These are phyloP conservation scores for Nautilus pompilius DNA, from an alignment of 1,140 invertebrate species.

Conservation along the genomic window DNA sequence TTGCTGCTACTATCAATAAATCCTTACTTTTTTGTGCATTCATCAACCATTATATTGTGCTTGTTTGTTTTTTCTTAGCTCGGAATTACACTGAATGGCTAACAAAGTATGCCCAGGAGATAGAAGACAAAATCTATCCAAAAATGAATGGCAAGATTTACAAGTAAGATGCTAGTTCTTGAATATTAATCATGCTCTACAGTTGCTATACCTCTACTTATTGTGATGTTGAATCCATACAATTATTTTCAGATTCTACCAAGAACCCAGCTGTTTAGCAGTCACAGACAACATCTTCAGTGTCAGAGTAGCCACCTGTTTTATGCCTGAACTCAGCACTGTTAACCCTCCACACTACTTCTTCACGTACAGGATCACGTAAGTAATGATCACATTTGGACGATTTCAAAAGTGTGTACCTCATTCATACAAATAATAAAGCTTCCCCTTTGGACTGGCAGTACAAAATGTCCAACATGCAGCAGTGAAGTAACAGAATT, in stretches of 20 bases:
- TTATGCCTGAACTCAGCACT: conserved; percentile 36
- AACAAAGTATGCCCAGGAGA: conserved; percentile 20
- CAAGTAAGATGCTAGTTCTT: conserved; percentile 10
- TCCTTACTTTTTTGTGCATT: not conserved
- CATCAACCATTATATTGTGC: not conserved
- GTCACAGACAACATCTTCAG: conserved; percentile 25
- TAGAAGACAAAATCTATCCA: conserved; percentile 23
- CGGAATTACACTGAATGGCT: conserved; percentile 30
- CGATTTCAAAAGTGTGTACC: too few species aligned
- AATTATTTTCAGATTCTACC: conserved; percentile 30
- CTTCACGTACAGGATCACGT: conserved; percentile 43
- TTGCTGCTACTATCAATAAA: not conserved
- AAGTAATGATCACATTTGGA: conserved; percentile 11
- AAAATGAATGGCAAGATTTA: conserved; percentile 25
- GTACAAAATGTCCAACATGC: too few species aligned
- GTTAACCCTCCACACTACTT: conserved; percentile 27
- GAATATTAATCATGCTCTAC: too few species aligned
- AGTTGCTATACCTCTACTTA: too few species aligned
- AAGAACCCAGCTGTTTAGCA: conserved; percentile 30
- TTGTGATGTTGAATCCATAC: not conserved
- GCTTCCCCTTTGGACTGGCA: too few species aligned
- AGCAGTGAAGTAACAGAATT: not conserved
- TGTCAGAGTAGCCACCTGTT: conserved; percentile 36
- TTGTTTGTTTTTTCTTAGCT: conserved; percentile 17
- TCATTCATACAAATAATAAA: too few species aligned